Conservation (phyloP, 1,140 invertebrate genomes). For the Drosophila suzukii region DNA sequence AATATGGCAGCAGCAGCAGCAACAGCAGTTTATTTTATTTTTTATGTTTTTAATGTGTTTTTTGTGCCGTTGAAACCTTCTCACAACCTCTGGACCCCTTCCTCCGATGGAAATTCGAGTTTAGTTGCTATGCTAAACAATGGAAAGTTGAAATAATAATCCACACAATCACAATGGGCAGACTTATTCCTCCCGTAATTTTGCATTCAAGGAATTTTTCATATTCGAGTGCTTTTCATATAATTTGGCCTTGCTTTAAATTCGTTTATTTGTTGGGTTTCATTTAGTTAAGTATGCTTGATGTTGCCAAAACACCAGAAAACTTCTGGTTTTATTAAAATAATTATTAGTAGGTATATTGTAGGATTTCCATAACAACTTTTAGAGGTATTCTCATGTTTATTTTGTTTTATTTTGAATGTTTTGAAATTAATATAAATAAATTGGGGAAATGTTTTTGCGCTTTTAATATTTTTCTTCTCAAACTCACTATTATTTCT, state of each 20-base stretch:
- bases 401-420: not conserved
- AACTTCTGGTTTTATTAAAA: conserved; percentile 5
- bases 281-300: not conserved
- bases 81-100: not conserved
- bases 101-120: conserved; percentile 5
- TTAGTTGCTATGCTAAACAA: conserved; percentile 51
- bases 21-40: conserved; percentile 39
- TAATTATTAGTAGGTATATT: not conserved
- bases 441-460: not conserved
- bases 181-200: conserved; percentile 12
- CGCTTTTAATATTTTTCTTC: too few species aligned
- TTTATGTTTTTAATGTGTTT: conserved; percentile 39
- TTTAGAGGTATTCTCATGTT: not conserved
- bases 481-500: too few species aligned
- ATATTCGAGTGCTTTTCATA: conserved; percentile 18
- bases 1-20: conserved; percentile 27
- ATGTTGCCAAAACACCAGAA: not conserved
- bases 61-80: conserved; percentile 19
- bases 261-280: conserved; percentile 7
- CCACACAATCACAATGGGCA: conserved; percentile 15
- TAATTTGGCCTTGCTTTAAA: conserved; percentile 5
- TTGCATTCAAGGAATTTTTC: conserved; percentile 27
- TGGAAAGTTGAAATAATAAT: conserved; percentile 31
- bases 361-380: not conserved
- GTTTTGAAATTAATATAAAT: not conserved